Conservation (phyloP, 2,888 invertebrate genomes). For the Bimastos eiseni region DNA sequence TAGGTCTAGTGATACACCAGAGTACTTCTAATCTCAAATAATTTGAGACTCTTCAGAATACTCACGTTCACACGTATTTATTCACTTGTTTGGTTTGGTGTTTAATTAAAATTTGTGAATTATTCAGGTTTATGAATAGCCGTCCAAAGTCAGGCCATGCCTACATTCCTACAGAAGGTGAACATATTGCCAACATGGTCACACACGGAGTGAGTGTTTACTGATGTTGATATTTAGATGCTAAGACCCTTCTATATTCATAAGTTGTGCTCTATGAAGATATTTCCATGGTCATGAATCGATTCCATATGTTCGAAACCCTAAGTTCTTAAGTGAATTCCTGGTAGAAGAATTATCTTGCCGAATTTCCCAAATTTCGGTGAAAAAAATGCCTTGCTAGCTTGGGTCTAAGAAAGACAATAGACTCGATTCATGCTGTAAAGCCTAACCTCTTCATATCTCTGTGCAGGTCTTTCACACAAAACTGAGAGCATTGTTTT, state of each 20-base stretch:
- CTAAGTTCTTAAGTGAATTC: no score
- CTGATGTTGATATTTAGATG: background rate
- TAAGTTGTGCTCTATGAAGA: background rate
- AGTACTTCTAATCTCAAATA: background rate
- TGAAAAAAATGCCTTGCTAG: no score
- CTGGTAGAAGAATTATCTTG: no score
- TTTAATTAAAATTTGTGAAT: background rate
- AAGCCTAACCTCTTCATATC: no score
- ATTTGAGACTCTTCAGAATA: no score
- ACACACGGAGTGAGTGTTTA: slow-evolving; percentile 74
- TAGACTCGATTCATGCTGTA: background rate
- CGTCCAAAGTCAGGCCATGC: slow-evolving; percentile 65
- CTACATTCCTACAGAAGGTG: slow-evolving; percentile 85
- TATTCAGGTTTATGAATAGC: slow-evolving; percentile 55
- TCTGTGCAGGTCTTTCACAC: no score
- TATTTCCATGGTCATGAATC: no score
- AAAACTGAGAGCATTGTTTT: no score
- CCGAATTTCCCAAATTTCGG: no score
- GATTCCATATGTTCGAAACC: background rate
- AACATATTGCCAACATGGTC: slow-evolving; percentile 87
- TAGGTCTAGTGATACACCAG: background rate
- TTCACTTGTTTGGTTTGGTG: background rate
- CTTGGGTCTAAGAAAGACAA: no score
- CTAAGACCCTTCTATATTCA: background rate
- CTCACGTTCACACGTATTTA: background rate